Evolutionary conservation across 1,140 invertebrate species (phyloP), one percentile per base, ranked within the genome.

Genomic region (Ceratina japonica): DNA sequence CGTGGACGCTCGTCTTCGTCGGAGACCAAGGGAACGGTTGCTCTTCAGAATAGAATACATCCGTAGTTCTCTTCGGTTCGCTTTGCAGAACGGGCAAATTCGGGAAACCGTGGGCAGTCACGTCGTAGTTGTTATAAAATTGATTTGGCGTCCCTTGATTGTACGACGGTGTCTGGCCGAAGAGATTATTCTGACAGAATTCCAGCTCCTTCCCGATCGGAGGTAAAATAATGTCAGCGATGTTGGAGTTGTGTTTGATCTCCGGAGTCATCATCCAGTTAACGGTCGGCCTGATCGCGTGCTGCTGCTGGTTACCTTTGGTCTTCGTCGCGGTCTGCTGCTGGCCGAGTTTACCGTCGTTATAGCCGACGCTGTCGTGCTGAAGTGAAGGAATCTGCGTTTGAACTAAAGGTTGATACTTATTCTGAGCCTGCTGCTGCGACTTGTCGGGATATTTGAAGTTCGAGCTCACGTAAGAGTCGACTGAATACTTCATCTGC

Each of bases 241-340:
- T 89, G 56, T 91, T 91, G 0, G 83, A 13, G 59, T 91, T 92
- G 77, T 92, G 91, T 59, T 92, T 92, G 3, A 93, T 89, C 76
- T 93, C 94, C 2, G 94, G 94, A 1, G 94, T 93, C 84, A 94
- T 94, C 94, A 95, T 95, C 94, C 94, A 95, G 81, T 95, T 95
- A 0, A 95, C 93, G 0, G 94, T 93, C 3, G 93, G 91, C 78
- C 92, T 91, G 3, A 89, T 83, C 0, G 88, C 58, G 4, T 90
- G 51, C 86, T 88, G 49, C 65, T 88, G 79, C 18, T 87, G 82
- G 49, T 86, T 82, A 24, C 22, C 16, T 22, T 88, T 83, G 0
- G 79, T 68, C n/a, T 87, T 84, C 8, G 59, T 66, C 0, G 62
- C 52, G n/a, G 24, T 83, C 44, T 86, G 79, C 16, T 85, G 83